Conservation (phyloP, 1,140 invertebrate species). For the Pomacea maculata region DNA sequence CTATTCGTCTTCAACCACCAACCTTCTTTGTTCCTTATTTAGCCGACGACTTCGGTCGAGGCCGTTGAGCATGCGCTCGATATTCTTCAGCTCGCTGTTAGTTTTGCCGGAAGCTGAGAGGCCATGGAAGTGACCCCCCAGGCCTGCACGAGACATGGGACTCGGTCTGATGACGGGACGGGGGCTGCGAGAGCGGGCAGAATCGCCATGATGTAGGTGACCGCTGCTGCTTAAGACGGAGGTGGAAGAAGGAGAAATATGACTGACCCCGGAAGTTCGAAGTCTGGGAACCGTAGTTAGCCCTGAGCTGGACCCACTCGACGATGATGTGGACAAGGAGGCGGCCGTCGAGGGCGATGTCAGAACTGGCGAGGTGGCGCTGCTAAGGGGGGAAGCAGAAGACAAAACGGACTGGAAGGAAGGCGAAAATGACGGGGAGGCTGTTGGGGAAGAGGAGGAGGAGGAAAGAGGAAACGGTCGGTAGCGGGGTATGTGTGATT, state of each 20-base stretch:
- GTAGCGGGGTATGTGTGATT: constrained; percentile 4
- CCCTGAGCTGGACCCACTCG: too few species aligned
- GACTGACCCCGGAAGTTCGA: too few species aligned
- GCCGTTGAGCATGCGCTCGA: constrained; percentile 96
- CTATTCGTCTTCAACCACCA: too few species aligned
- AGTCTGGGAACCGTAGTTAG: too few species aligned
- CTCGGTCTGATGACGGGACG: background rate
- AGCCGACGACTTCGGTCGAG: constrained; percentile 71
- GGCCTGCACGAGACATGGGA: background rate
- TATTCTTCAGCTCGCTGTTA: constrained; percentile 83
- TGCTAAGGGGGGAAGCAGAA: background rate
- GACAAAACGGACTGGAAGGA: background rate
- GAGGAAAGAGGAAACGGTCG: background rate
- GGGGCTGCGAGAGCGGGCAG: background rate
- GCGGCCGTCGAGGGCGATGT: background rate
- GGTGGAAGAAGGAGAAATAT: background rate
- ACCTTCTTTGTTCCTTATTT: background rate
- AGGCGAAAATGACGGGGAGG: constrained; percentile 1
- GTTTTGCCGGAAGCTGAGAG: background rate
- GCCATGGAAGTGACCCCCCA: too few species aligned
- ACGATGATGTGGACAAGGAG: too few species aligned
- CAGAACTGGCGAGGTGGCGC: constrained; percentile 2
- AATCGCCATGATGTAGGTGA: background rate
- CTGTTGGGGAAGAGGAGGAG: constrained; percentile 1
- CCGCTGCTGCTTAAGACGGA: background rate